Evolutionary conservation across 2,888 invertebrate species (phyloP), one percentile per base, ranked within the genome.

Genomic region (Bhutanitis thaidina): DNA sequence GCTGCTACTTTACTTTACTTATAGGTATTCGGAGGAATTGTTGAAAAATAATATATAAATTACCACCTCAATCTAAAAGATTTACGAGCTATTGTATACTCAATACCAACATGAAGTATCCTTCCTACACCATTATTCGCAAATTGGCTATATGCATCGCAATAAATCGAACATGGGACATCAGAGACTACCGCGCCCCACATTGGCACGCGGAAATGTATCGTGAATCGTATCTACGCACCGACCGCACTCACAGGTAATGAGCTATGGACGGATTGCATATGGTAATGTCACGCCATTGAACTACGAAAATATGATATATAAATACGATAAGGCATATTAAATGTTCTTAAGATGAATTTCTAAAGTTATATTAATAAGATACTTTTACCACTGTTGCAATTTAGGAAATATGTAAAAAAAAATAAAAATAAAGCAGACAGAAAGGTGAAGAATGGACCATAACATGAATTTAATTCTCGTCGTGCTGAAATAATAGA

Each of bases 251-350:
- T 29, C 38, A 16, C 37, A 13, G 13, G 40, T 46, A 51, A 51
- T 38, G 44, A 45, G 39, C 50, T 39, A 27, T 44, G 29, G 16
- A 37, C 37, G 45, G 41, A 46, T 51, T 41, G 34, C 37, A 45
- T 50, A 40, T 50, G 50, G 51, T 51, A 51, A 51, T 51, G 51
- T 46, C 45, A 45, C 16, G 9, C 27, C 40, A n/a, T n/a, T 7
- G 15, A 46, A n/a, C 30, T 20, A 36, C 29, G 25, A 51, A 46
- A 14, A 16, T 29, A 5, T 5, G 40, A 51, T 51, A 27, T n/a
- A n/a, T 27, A 45, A 30, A 27, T 27, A 7, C 27, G 27, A 27
- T 7, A 8, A 1, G 27, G 8, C 27, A 8, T 27, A 27, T 27
- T 20, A 20, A 20, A 20, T 20, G 20, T 20, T 20, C 5, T 3